Evolutionary conservation across 2,888 invertebrate genomes (phyloP).

Genomic region (Xestia ashworthii): DNA sequence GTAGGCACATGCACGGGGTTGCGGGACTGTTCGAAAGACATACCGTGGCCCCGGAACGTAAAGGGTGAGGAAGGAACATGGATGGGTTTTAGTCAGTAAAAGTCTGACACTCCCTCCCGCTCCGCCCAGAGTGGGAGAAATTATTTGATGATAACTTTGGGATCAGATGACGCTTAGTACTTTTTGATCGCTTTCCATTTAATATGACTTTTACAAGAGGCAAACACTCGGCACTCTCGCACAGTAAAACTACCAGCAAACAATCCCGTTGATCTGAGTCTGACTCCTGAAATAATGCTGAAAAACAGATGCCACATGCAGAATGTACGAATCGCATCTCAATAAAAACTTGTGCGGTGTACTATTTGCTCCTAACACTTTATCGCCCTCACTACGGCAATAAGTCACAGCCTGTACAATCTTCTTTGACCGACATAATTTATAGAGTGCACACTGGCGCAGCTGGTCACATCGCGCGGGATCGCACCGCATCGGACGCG

Average conservation of each 20-base stretch:
- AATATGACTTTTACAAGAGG: background rate
- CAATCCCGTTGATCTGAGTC: background rate
- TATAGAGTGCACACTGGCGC: slow-evolving; percentile 9
- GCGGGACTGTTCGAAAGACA: too few relatives aligned
- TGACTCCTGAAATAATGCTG: background rate
- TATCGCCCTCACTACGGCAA: background rate
- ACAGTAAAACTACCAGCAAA: background rate
- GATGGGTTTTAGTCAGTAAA: too few relatives aligned
- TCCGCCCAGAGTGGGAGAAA: too few relatives aligned
- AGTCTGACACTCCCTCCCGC: too few relatives aligned
- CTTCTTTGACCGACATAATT: slow-evolving; percentile 13
- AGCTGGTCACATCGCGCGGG: slow-evolving; percentile 15
- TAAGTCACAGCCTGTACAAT: slow-evolving; percentile 18
- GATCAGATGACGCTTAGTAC: background rate
- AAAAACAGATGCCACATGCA: background rate
- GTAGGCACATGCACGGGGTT: too few relatives aligned
- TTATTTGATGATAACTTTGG: too few relatives aligned
- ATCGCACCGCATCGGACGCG: slow-evolving; percentile 20
- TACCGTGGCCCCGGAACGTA: too few relatives aligned
- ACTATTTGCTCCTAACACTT: background rate
- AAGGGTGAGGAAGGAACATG: too few relatives aligned
- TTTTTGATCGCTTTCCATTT: background rate
- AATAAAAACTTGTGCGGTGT: background rate
- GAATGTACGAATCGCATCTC: background rate
- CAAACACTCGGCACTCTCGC: background rate